phyloP scores from a whole-genome alignment of 2,888 invertebrate genomes.

The Lepidocyrtoides sp. region DNA sequence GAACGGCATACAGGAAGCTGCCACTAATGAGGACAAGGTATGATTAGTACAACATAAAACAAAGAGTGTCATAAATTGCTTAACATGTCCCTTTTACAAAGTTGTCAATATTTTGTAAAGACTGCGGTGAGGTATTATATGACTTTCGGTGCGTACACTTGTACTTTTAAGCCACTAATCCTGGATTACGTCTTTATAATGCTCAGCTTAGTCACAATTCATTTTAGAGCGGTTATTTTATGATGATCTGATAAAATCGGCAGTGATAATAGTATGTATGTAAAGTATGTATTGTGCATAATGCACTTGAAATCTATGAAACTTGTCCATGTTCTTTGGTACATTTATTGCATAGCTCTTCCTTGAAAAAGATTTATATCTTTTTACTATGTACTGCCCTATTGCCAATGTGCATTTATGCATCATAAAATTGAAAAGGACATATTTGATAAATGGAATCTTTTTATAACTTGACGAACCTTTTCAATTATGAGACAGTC shows the following conservation, averaged over 20 bases:
- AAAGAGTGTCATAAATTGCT: background rate
- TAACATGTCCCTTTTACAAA: no score
- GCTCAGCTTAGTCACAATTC: no score
- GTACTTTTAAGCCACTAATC: background rate
- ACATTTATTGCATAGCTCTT: background rate
- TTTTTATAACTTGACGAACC: constrained; percentile 54
- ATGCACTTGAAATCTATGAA: background rate
- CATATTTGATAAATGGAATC: constrained; percentile 61
- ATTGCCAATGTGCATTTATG: constrained; percentile 57
- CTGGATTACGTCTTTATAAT: background rate
- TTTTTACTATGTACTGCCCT: background rate
- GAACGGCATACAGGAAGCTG: constrained; percentile 84
- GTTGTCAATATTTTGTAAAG: no score
- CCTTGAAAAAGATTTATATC: constrained; percentile 46
- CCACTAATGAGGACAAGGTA: constrained; percentile 84
- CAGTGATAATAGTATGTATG: background rate
- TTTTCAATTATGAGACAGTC: constrained; percentile 35
- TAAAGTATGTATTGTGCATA: background rate
- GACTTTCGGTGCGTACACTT: no score
- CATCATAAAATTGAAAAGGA: constrained; percentile 53
- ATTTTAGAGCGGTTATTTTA: background rate
- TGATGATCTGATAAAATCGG: constrained; percentile 25
- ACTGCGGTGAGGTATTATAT: no score
- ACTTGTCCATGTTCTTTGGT: background rate
- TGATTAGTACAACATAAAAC: constrained; percentile 8